phyloP scores from a whole-genome alignment of 2,113 vertebrate genomes.

The Pungitius pungitius region DNA sequence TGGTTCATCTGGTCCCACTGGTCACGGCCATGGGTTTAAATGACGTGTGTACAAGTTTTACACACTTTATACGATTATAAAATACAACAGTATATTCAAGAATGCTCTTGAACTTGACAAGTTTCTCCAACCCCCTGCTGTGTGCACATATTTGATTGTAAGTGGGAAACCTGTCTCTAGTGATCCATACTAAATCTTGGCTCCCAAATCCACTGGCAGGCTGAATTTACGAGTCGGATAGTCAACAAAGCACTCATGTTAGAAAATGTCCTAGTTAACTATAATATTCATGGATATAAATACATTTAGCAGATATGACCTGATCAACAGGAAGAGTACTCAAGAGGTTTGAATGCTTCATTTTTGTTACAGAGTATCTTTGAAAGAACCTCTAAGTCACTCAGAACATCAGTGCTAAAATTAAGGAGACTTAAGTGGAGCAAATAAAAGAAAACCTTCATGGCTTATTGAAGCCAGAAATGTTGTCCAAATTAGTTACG shows the following conservation, averaged over 20 bases:
- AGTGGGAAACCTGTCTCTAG: neutral
- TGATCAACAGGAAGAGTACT: neutral
- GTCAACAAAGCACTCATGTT: neutral
- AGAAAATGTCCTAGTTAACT: neutral
- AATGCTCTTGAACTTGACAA: too few relatives aligned
- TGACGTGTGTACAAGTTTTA: neutral
- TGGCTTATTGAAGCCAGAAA: slow-evolving; percentile 34
- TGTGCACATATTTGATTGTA: neutral
- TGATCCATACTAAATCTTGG: neutral
- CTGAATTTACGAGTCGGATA: neutral
- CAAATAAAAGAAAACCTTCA: slow-evolving; percentile 20
- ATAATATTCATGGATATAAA: neutral
- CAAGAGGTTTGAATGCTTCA: neutral
- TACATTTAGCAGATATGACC: neutral
- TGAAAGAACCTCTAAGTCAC: neutral
- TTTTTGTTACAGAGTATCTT: neutral
- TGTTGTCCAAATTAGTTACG: slow-evolving; percentile 10
- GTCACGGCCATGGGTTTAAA: neutral
- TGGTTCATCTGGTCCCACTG: neutral
- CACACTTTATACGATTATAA: too few relatives aligned
- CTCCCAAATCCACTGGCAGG: neutral
- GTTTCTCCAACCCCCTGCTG: neutral
- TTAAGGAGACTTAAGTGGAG: slow-evolving; percentile 4
- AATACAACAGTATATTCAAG: too few relatives aligned
- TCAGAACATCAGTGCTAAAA: neutral